A percentile compares a stretch with the other conserved stretches of the same genome.
Evolutionary conservation across 2,888 invertebrate genomes (phyloP).

Genomic region (Balanococcus diminutus): DNA sequence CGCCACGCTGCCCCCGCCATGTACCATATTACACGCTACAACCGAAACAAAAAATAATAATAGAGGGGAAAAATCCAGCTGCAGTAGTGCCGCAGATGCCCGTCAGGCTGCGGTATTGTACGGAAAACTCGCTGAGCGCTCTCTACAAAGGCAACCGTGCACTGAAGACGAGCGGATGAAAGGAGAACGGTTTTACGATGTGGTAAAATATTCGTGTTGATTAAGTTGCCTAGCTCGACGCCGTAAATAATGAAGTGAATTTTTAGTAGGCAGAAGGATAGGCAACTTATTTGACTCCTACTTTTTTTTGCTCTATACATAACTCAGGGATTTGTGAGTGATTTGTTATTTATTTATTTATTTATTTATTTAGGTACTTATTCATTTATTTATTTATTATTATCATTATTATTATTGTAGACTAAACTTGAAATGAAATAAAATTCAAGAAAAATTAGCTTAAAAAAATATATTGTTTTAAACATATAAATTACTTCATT

Average conservation of each 20-base stretch:
- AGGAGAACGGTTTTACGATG: not conserved
- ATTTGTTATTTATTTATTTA: too few relatives aligned
- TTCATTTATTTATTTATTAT: too few relatives aligned
- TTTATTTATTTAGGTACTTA: too few relatives aligned
- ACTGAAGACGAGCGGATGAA: not conserved
- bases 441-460: too few relatives aligned
- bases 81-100: not conserved
- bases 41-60: not conserved
- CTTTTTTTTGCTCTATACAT: too few relatives aligned
- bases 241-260: not conserved
- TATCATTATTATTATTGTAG: too few relatives aligned
- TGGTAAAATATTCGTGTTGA: not conserved
- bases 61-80: not conserved
- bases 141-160: not conserved
- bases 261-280: not conserved
- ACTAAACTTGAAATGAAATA: too few relatives aligned
- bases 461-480: too few relatives aligned
- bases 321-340: too few relatives aligned
- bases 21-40: slow-evolving; percentile 3
- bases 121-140: not conserved
- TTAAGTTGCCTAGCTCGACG: not conserved
- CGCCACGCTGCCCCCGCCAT: not conserved
- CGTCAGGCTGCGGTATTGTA: not conserved
- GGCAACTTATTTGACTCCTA: not conserved
- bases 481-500: too few relatives aligned